Evolutionary conservation across 1,140 invertebrate genomes (phyloP).

Genomic region (Capitella teleta): DNA sequence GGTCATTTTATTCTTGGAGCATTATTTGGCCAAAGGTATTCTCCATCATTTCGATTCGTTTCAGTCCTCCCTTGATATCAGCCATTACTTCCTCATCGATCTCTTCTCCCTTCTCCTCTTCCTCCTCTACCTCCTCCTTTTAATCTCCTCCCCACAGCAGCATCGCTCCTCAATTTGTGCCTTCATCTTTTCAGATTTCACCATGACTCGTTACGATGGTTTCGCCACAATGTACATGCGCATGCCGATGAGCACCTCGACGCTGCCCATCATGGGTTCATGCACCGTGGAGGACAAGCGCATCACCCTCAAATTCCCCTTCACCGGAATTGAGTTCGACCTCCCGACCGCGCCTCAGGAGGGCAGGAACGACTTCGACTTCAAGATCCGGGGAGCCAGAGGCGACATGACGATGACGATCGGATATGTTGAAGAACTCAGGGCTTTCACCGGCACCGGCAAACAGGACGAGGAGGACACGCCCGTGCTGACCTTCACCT

Average conservation of each 20-base stretch:
- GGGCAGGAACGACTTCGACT: constrained; percentile 13
- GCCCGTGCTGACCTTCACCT: constrained; percentile 12
- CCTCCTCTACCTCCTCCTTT: too few relatives aligned
- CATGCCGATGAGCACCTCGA: constrained; percentile 14
- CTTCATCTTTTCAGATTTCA: too few relatives aligned
- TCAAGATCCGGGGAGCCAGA: constrained; percentile 13
- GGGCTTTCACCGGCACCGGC: constrained; percentile 11
- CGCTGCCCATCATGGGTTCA: constrained; percentile 10
- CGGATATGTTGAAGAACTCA: constrained; percentile 9
- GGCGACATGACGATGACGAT: constrained; percentile 16
- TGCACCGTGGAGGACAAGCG: constrained; percentile 12
- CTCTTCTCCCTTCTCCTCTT: too few relatives aligned
- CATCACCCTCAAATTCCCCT: constrained; percentile 14
- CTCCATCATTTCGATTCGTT: too few relatives aligned
- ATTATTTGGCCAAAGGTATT: too few relatives aligned
- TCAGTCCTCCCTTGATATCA: too few relatives aligned
- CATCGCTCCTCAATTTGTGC: too few relatives aligned
- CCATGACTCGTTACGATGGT: constrained; percentile 9
- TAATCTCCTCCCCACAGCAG: too few relatives aligned
- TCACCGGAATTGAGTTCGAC: constrained; percentile 15
- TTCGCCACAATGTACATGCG: constrained; percentile 15
- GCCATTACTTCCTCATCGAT: too few relatives aligned
- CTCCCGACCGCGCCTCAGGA: constrained; percentile 10
- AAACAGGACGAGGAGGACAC: constrained; percentile 13
- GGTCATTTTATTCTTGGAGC: too few relatives aligned